Evolutionary conservation across 1,140 invertebrate species (phyloP).

Genomic region (Diabrotica undecimpunctata): DNA sequence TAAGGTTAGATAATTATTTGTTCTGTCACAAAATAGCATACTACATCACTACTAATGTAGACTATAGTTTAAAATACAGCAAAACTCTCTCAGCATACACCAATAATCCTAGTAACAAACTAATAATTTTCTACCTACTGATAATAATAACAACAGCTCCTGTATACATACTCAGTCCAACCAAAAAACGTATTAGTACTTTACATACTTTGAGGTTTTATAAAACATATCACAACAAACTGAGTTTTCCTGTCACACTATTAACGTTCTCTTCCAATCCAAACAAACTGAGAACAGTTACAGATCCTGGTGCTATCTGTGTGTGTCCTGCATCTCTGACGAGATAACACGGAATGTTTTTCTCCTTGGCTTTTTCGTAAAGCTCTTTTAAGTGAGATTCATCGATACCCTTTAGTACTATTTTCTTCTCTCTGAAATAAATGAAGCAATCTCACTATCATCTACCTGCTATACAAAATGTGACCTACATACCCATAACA

Average conservation of each 20-base stretch:
- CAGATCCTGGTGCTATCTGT: conserved; percentile 54
- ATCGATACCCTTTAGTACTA: conserved; percentile 58
- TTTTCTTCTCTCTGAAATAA: conserved; percentile 57
- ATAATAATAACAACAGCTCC: no score
- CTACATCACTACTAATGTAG: no score
- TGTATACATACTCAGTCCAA: no score
- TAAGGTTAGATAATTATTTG: no score
- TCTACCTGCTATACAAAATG: no score
- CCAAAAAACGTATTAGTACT: no score
- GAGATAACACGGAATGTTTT: conserved; percentile 54
- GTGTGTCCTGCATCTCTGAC: conserved; percentile 63
- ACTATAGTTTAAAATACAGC: no score
- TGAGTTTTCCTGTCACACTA: conserved; percentile 49
- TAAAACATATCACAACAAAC: conserved; percentile 39
- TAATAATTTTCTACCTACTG: no score
- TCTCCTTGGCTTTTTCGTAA: conserved; percentile 50
- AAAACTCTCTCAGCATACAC: no score
- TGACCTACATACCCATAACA: neutral
- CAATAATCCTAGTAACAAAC: no score
- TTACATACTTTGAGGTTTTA: no score
- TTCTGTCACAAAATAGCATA: no score
- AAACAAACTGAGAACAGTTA: conserved; percentile 53
- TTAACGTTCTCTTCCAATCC: conserved; percentile 50
- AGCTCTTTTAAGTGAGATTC: conserved; percentile 54
- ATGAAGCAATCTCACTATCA: neutral